These are phyloP conservation scores for Agrochola macilenta DNA, from an alignment of 2,888 invertebrate species.

Conservation along the genomic window DNA sequence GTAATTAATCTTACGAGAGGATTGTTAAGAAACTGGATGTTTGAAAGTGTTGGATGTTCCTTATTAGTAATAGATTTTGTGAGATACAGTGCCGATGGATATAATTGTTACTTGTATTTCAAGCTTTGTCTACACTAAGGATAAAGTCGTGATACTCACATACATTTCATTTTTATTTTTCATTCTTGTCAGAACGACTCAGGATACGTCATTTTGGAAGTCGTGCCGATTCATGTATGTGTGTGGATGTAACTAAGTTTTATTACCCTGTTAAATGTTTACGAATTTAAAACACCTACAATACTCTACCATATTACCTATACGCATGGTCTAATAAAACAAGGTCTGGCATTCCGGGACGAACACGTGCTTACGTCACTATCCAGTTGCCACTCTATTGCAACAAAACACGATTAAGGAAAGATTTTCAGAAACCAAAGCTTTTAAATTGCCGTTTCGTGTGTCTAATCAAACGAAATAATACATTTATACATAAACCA, in stretches of 20 bases:
- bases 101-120: not conserved
- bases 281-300: not conserved
- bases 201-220: not conserved
- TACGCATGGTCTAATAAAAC: too few relatives aligned
- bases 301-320: not conserved
- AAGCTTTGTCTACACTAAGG: not conserved
- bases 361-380: too few relatives aligned
- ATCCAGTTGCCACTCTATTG: too few relatives aligned
- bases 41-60: constrained; percentile 21
- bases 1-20: constrained; percentile 1
- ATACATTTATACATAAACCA: too few relatives aligned
- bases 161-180: not conserved
- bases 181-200: not conserved
- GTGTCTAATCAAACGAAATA: too few relatives aligned
- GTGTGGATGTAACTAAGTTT: not conserved
- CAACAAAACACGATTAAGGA: too few relatives aligned
- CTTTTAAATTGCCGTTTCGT: too few relatives aligned
- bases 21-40: constrained; percentile 5
- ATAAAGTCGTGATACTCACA: not conserved
- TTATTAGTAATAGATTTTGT: not conserved
- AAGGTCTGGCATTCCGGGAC: too few relatives aligned
- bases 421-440: too few relatives aligned
- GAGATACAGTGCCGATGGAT: not conserved
- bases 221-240: too few relatives aligned
- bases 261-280: not conserved